These are phyloP conservation scores for Tinamus guttatus DNA, from an alignment of 2,113 vertebrate genomes.

Conservation along the genomic window DNA sequence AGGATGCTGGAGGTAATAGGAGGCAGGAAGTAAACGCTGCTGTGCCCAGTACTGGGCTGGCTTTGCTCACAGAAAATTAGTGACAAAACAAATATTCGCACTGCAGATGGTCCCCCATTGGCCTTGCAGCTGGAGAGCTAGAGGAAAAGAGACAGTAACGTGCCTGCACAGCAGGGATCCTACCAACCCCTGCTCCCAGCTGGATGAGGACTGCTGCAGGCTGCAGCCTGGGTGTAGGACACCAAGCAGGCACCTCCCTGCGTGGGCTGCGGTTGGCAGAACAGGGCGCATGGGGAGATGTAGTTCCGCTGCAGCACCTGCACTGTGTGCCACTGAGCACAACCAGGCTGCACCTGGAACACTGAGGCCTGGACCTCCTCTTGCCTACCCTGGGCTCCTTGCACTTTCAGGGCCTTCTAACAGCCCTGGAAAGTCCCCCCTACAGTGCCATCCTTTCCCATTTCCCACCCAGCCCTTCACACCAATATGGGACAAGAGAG, in stretches of 20 bases:
- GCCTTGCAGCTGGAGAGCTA: background rate
- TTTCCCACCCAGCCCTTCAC: background rate
- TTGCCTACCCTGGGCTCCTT: accelerated
- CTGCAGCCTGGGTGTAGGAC: background rate
- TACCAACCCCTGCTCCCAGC: background rate
- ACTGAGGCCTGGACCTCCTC: background rate
- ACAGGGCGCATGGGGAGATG: background rate
- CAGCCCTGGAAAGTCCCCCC: too few species aligned
- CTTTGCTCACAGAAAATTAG: background rate
- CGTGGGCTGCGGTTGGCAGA: accelerated
- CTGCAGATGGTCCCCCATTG: accelerated
- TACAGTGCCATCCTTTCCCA: background rate
- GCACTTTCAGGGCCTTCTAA: background rate
- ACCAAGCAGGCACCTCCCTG: accelerated
- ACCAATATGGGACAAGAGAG: background rate
- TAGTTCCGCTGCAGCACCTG: background rate
- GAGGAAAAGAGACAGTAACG: background rate
- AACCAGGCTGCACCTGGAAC: background rate
- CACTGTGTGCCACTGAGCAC: background rate
- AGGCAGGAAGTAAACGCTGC: background rate
- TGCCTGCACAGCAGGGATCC: background rate
- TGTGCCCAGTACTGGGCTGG: constrained; percentile 11
- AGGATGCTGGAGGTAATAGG: background rate
- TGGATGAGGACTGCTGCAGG: background rate
- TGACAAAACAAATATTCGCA: background rate